Evolutionary conservation across 1,140 invertebrate species (phyloP).

Genomic region (Pogonomyrmex californicus): DNA sequence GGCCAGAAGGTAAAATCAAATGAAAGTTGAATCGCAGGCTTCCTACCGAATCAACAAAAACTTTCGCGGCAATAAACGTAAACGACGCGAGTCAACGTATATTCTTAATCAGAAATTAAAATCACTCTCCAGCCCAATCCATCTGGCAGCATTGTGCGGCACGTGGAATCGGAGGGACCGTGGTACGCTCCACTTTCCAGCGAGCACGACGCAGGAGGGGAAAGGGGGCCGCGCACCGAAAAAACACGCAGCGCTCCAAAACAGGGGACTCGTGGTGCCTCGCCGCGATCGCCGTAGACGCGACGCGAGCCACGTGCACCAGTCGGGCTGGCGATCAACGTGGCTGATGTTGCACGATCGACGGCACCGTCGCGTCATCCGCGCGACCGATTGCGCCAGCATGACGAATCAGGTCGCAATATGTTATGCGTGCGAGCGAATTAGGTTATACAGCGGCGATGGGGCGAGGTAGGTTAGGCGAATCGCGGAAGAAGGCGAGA

Average conservation of each 20-base stretch:
- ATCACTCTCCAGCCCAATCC: background rate
- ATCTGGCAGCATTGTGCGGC: background rate
- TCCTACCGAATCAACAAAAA: background rate
- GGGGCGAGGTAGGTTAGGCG: constrained; percentile 65
- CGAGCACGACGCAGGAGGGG: too few relatives aligned
- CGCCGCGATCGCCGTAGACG: background rate
- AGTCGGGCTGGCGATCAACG: background rate
- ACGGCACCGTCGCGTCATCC: background rate
- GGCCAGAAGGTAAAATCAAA: background rate
- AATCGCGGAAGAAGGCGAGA: constrained; percentile 18
- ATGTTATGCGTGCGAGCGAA: constrained; percentile 77
- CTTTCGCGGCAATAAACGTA: background rate
- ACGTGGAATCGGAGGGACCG: background rate
- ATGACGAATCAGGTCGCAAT: constrained; percentile 72
- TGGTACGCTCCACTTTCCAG: constrained; percentile 1
- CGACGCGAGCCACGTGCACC: background rate
- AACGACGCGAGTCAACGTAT: background rate
- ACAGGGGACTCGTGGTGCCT: background rate
- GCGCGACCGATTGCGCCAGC: constrained; percentile 34
- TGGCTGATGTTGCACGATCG: background rate
- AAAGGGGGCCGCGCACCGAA: too few relatives aligned
- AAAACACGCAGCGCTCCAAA: background rate
- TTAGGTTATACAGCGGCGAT: constrained; percentile 74
- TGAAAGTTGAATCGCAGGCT: background rate
- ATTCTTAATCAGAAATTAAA: background rate